phyloP scores from a whole-genome alignment of 2,888 invertebrate genomes.

The Sisyra terminalis region DNA sequence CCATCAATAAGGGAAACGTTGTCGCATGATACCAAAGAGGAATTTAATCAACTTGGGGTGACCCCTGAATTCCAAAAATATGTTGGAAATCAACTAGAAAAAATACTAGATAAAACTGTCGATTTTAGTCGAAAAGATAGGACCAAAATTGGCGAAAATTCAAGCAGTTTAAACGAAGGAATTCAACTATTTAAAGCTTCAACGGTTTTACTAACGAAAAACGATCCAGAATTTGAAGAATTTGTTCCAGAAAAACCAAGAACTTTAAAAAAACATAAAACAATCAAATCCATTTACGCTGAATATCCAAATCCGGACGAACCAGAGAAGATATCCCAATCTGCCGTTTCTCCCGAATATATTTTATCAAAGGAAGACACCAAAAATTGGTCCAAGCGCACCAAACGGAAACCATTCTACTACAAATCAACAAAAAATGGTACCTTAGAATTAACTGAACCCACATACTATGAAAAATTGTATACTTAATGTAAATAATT shows the following conservation, averaged over 20 bases:
- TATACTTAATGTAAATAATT: slow-evolving; percentile 1
- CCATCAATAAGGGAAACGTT: too few species aligned
- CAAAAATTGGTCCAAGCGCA: slow-evolving; percentile 33
- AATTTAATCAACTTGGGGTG: slow-evolving; percentile 34
- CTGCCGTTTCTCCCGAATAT: slow-evolving; percentile 28
- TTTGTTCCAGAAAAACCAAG: slow-evolving; percentile 26
- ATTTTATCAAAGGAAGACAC: slow-evolving; percentile 32
- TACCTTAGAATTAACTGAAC: slow-evolving; percentile 17
- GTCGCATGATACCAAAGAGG: slow-evolving; percentile 21
- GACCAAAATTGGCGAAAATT: too few species aligned
- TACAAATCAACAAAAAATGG: slow-evolving; percentile 28
- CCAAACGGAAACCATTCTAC: slow-evolving; percentile 33
- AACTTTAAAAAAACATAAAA: slow-evolving; percentile 20
- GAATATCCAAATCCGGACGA: slow-evolving; percentile 13
- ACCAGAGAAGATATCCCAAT: slow-evolving; percentile 18
- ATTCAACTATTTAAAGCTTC: slow-evolving; percentile 32
- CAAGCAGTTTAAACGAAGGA: too few species aligned
- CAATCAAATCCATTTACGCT: slow-evolving; percentile 16
- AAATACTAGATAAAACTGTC: slow-evolving; percentile 29
- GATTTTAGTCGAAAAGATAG: slow-evolving; percentile 14
- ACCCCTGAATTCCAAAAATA: slow-evolving; percentile 33
- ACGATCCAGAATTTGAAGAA: slow-evolving; percentile 22
- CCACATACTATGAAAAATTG: slow-evolving; percentile 5
- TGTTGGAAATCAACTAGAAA: slow-evolving; percentile 33
- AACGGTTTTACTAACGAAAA: slow-evolving; percentile 25